Evolutionary conservation across 2,888 invertebrate genomes (phyloP).

Genomic region (Meta bourneti): DNA sequence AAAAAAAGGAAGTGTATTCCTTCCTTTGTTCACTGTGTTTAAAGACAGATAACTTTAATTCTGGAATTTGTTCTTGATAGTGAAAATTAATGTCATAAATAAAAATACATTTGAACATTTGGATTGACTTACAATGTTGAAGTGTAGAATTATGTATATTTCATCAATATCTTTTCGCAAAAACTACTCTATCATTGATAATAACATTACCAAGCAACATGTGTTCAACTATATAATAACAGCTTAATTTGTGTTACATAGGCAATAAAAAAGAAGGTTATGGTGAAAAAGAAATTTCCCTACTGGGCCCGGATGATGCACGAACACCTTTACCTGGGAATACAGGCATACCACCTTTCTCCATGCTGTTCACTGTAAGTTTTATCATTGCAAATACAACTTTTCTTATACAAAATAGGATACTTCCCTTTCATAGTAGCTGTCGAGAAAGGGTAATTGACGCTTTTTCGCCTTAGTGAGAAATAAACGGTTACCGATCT

Average conservation of each 20-base stretch:
- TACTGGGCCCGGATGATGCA: conserved; percentile 84
- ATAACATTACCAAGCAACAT: not conserved
- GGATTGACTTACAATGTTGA: too few relatives aligned
- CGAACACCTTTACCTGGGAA: conserved; percentile 87
- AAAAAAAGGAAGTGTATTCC: too few relatives aligned
- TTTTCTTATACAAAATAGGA: not conserved
- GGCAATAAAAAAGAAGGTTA: conserved; percentile 50
- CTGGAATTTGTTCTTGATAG: too few relatives aligned
- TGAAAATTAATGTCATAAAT: too few relatives aligned
- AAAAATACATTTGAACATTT: too few relatives aligned
- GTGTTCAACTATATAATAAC: too few relatives aligned
- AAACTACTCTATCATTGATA: not conserved
- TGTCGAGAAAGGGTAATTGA: too few relatives aligned
- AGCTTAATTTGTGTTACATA: not conserved
- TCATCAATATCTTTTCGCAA: not conserved
- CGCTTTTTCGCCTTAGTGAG: too few relatives aligned
- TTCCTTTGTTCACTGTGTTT: too few relatives aligned
- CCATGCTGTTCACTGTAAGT: conserved; percentile 50
- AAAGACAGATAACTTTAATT: too few relatives aligned
- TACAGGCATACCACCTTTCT: conserved; percentile 82
- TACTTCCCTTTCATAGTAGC: too few relatives aligned
- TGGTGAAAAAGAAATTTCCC: conserved; percentile 75
- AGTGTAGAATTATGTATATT: not conserved
- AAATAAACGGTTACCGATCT: too few relatives aligned
- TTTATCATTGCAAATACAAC: not conserved